A percentile compares a stretch with the other conserved stretches of the same genome.
phyloP scores from a whole-genome alignment of 2,888 invertebrate genomes.

The Eupithecia centaureata region DNA sequence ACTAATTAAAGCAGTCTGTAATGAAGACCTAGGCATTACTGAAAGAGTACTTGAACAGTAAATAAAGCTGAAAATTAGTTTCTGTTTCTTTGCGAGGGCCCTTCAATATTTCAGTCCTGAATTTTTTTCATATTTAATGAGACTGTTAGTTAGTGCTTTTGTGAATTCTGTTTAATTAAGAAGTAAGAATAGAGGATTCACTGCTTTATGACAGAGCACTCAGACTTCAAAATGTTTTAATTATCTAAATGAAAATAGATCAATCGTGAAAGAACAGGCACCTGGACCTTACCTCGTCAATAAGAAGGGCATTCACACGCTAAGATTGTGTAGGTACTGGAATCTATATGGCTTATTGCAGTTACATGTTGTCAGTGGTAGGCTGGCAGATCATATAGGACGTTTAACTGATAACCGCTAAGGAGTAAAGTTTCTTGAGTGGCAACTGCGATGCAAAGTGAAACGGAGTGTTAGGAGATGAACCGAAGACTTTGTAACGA shows the following conservation, averaged over 20 bases:
- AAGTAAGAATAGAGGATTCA: constrained; percentile 19
- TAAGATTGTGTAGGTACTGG: not conserved
- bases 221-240: constrained; percentile 3
- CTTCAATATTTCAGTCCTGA: constrained; percentile 55
- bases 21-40: constrained; percentile 49
- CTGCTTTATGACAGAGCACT: constrained; percentile 14
- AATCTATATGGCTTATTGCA: not conserved
- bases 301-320: not conserved
- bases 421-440: too few species aligned
- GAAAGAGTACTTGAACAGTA: constrained; percentile 59
- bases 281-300: too few species aligned
- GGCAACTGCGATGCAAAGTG: too few species aligned
- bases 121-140: constrained; percentile 59
- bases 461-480: too few species aligned
- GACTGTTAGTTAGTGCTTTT: constrained; percentile 48
- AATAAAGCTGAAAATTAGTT: constrained; percentile 71
- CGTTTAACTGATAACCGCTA: too few species aligned
- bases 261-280: not conserved
- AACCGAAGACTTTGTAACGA: too few species aligned
- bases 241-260: constrained; percentile 2
- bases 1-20: constrained; percentile 75
- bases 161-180: constrained; percentile 46
- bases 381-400: too few species aligned
- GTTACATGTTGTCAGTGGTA: not conserved
- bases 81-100: constrained; percentile 55